A percentile compares a stretch with the other conserved stretches of the same genome.
These are phyloP conservation scores for Hemiscyllium ocellatum DNA, from an alignment of 2,113 vertebrate species.

Conservation along the genomic window DNA sequence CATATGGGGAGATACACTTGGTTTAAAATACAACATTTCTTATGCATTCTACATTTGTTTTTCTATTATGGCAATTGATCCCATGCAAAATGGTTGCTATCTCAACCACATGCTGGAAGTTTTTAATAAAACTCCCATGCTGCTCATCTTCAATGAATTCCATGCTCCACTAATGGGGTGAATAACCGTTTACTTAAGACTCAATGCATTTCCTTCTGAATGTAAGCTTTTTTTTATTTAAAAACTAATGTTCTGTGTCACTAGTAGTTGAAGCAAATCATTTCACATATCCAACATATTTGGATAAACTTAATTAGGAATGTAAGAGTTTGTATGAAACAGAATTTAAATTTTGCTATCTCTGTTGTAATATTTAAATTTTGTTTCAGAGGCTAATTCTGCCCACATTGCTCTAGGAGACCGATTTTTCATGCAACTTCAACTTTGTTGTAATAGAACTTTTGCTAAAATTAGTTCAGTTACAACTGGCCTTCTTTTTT, in stretches of 20 bases:
- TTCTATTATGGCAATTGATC: neutral
- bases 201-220: neutral
- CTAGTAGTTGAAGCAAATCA: neutral
- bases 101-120: neutral
- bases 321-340: neutral
- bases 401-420: neutral
- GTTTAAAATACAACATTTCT: neutral
- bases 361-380: neutral
- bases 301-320: neutral
- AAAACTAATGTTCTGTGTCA: neutral
- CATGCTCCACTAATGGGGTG: neutral
- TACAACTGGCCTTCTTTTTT: neutral
- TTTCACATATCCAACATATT: neutral
- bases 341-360: neutral
- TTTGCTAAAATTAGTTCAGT: neutral
- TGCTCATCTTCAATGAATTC: neutral
- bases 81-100: neutral
- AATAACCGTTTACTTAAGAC: neutral
- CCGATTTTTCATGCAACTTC: neutral
- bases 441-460: neutral
- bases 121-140: neutral
- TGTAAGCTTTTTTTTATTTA: neutral
- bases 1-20: neutral
- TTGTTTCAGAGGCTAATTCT: slow-evolving; percentile 17
- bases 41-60: neutral